Conservation (phyloP, 2,113 vertebrate species). For the Neolamprologus devosi region DNA sequence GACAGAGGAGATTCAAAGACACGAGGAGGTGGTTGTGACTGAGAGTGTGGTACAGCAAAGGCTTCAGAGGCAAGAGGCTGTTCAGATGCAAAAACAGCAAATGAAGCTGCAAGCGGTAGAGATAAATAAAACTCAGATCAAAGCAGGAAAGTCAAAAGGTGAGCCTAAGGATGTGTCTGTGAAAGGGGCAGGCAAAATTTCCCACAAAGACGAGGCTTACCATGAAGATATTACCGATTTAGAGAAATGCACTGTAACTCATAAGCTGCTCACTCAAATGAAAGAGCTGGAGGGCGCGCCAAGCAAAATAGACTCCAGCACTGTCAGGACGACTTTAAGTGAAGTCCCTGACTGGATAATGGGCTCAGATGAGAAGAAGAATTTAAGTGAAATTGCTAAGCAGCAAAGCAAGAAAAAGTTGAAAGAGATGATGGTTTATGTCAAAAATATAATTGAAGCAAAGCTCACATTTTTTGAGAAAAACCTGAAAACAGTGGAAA, state of each 20-base stretch:
- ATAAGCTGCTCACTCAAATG: constrained; percentile 72
- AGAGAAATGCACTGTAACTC: constrained; percentile 73
- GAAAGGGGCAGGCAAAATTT: neutral
- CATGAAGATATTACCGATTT: constrained; percentile 62
- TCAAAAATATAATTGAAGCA: constrained; percentile 69
- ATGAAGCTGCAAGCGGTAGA: constrained; percentile 30
- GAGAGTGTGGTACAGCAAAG: constrained; percentile 52
- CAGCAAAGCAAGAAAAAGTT: constrained; percentile 77
- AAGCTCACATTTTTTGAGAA: constrained; percentile 70
- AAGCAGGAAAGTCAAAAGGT: constrained; percentile 15
- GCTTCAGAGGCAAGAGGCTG: constrained; percentile 42
- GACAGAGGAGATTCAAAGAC: constrained; percentile 40
- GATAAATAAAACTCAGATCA: constrained; percentile 26
- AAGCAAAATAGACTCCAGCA: constrained; percentile 66
- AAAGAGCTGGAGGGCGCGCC: constrained; percentile 74
- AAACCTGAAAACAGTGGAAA: constrained; percentile 47
- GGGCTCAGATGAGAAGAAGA: constrained; percentile 66
- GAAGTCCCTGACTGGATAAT: constrained; percentile 77
- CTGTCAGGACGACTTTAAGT: constrained; percentile 70
- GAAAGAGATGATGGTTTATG: constrained; percentile 72
- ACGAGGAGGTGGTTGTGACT: constrained; percentile 52
- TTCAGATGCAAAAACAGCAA: constrained; percentile 51
- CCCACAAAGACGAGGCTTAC: constrained; percentile 31
- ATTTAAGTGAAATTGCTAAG: constrained; percentile 54
- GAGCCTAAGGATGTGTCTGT: constrained; percentile 21